Percentiles rank a stretch among this genome's conserved stretches.
phyloP scores from a whole-genome alignment of 2,888 invertebrate species.

The Apodemia duryi region DNA sequence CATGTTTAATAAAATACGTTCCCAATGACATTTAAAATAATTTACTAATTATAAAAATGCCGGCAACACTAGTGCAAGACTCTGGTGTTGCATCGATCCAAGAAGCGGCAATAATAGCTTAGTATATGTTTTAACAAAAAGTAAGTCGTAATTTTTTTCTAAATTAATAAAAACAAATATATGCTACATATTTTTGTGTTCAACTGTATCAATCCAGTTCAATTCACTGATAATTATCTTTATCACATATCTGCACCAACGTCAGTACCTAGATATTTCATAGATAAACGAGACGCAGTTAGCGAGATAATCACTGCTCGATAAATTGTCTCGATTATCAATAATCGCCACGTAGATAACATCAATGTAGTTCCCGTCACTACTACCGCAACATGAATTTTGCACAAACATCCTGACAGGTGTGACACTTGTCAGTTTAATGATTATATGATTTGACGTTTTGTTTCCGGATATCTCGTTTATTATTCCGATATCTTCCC shows the following conservation, averaged over 20 bases:
- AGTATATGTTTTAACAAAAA: no score
- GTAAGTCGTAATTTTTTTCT: no score
- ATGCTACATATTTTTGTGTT: neutral
- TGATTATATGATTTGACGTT: neutral
- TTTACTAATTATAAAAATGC: no score
- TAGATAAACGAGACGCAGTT: conserved; percentile 10
- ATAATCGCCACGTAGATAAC: conserved; percentile 6
- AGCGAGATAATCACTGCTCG: conserved; percentile 9
- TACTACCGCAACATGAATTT: conserved; percentile 9
- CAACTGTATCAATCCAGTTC: neutral
- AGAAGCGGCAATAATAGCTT: no score
- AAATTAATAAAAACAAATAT: no score
- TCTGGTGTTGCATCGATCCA: no score
- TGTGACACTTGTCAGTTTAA: neutral
- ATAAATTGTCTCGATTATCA: conserved; percentile 11
- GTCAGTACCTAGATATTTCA: neutral
- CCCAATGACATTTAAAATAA: no score
- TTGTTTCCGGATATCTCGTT: neutral
- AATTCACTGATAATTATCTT: neutral
- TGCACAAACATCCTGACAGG: conserved; percentile 3
- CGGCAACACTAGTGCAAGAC: no score
- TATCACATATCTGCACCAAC: conserved; percentile 9
- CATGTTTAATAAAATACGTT: no score
- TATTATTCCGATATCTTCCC: neutral
- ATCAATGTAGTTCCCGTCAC: conserved; percentile 2